Conservation (phyloP, 2,888 invertebrate genomes). For the Brachyptera putata region DNA sequence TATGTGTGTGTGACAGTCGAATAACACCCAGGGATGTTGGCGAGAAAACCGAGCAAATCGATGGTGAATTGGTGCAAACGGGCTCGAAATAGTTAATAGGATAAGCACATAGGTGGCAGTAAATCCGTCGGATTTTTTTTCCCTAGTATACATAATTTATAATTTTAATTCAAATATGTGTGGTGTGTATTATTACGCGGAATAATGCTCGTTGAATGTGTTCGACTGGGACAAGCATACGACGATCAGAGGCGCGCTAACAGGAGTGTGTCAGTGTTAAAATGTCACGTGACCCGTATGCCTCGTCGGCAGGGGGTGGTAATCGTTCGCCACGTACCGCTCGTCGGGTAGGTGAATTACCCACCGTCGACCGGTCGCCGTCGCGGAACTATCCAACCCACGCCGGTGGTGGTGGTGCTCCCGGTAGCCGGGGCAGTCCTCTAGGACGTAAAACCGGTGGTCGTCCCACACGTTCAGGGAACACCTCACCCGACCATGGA, state of each 20-base stretch:
- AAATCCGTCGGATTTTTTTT: not conserved
- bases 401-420: constrained; percentile 42
- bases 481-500: constrained; percentile 55
- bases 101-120: not conserved
- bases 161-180: not conserved
- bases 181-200: constrained; percentile 11
- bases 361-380: constrained; percentile 87
- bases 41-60: too few relatives aligned
- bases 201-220: constrained; percentile 18
- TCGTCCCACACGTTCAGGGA: constrained; percentile 53
- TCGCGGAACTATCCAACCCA: constrained; percentile 69
- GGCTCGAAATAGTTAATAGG: not conserved
- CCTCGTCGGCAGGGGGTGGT: constrained; percentile 48
- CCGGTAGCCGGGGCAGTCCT: constrained; percentile 40
- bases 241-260: constrained; percentile 14
- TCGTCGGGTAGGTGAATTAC: constrained; percentile 58
- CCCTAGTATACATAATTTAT: not conserved
- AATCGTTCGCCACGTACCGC: constrained; percentile 60
- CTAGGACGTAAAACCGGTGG: constrained; percentile 35
- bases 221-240: constrained; percentile 22
- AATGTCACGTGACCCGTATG: constrained; percentile 33
- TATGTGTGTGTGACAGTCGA: too few relatives aligned
- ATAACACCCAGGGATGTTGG: too few relatives aligned
- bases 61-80: too few relatives aligned
- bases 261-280: constrained; percentile 31